phyloP scores from a whole-genome alignment of 2,888 invertebrate species.

The Baronia brevicornis region DNA sequence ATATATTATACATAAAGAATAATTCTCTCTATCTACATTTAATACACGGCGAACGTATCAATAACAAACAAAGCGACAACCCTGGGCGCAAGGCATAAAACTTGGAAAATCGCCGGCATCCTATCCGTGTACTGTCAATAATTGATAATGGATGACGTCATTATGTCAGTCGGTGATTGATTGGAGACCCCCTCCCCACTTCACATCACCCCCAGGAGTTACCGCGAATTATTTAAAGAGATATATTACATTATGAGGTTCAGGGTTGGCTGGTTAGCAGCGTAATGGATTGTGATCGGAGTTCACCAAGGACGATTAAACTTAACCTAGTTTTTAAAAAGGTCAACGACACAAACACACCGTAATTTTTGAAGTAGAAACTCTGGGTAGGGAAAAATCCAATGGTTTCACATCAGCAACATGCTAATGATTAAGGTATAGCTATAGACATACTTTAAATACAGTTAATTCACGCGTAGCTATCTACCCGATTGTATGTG shows the following conservation, averaged over 20 bases:
- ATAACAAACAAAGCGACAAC: conserved; percentile 15
- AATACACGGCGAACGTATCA: neutral
- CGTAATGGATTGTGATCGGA: conserved; percentile 5
- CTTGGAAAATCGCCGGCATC: conserved; percentile 60
- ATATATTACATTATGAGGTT: neutral
- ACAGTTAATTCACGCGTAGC: too few species aligned
- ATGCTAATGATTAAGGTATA: too few species aligned
- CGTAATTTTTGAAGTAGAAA: neutral
- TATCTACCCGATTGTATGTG: too few species aligned
- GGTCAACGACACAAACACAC: too few species aligned
- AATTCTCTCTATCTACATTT: neutral
- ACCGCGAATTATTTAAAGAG: conserved; percentile 2
- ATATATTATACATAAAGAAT: neutral
- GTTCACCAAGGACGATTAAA: neutral
- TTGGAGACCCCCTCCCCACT: conserved; percentile 28
- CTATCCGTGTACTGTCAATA: conserved; percentile 66
- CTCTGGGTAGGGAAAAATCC: too few species aligned
- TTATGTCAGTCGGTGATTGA: conserved; percentile 67
- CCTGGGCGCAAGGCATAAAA: conserved; percentile 39
- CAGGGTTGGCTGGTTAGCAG: neutral
- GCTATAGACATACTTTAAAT: too few species aligned
- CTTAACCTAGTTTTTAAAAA: conserved; percentile 5
- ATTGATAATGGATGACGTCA: conserved; percentile 75
- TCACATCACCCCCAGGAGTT: conserved; percentile 7
- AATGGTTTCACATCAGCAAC: too few species aligned